Evolutionary conservation across 1,140 invertebrate species (phyloP).

Genomic region (Tetramorium parvispinum): DNA sequence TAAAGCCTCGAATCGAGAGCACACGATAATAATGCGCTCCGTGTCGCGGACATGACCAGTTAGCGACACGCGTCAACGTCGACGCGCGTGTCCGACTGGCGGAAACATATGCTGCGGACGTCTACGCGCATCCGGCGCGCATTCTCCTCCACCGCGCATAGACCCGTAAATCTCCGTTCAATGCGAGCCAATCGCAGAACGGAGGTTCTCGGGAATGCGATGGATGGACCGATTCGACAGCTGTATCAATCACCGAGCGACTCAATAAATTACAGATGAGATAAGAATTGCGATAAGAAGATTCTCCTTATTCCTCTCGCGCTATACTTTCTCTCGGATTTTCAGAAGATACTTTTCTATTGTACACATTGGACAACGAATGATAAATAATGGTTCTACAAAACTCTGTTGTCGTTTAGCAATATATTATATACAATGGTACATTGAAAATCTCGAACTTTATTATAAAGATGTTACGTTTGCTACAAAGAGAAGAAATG

Average conservation of each 20-base stretch:
- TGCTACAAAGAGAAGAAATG: background rate
- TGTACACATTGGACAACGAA: background rate
- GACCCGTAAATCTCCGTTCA: background rate
- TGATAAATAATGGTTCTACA: background rate
- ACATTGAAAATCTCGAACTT: background rate
- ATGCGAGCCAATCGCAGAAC: conserved; percentile 7
- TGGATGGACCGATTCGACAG: background rate
- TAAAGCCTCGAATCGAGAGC: conserved; percentile 21
- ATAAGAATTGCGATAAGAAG: background rate
- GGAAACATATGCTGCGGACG: conserved; percentile 32
- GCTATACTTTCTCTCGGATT: background rate
- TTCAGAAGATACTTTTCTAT: conserved; percentile 4
- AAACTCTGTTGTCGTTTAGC: background rate
- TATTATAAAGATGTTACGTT: background rate
- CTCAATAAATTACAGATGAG: background rate
- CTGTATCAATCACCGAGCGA: background rate
- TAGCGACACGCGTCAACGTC: conserved; percentile 31
- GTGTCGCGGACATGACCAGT: background rate
- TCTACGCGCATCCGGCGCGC: conserved; percentile 50
- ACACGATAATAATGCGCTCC: conserved; percentile 1
- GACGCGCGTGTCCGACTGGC: conserved; percentile 40
- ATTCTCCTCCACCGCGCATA: background rate
- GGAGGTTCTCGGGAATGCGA: background rate
- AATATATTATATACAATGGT: background rate
- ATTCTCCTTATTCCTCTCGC: background rate